Evolutionary conservation across 35 echinoderm and acorn worm genomes (phyloP), one percentile per base, ranked within the genome.

Genomic region (Patiria miniata): DNA sequence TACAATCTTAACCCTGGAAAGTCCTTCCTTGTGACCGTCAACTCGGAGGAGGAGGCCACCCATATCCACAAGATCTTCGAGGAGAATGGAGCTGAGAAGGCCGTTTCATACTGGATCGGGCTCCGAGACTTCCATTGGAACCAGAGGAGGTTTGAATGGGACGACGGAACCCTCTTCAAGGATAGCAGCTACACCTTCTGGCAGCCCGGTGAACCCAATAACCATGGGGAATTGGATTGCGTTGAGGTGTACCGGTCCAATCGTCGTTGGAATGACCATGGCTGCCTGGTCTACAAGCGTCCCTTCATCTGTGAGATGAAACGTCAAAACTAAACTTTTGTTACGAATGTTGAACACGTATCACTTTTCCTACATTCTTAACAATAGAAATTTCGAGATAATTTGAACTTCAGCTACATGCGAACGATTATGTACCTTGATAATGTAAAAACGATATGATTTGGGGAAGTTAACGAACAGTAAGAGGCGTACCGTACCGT

Each of bases 241-340:
- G 65, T 73, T 10, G 21, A 73, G 29, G 65, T 73, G 1, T 73
- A 73, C 15, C 22, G 26, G 18, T 14, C 26, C 6, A 73, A 73
- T 7, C 65, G 65, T 10, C 65, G 65, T 23, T 73, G 65, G 65
- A 28, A 73, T 30, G 65, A 73, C 8, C 26, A 73, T 30, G 0
- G 26, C 65, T 73, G 65, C 26, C 21, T 23, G 26, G 22, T 23
- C 65, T 10, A 26, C 2, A 73, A 9, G 34, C 65, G 65, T 30
- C 29, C 65, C 26, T 73, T 73, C 65, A 32, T 73, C 65, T 73
- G 65, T 23, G 65, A 73, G 65, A 73, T 73, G 65, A 47, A 12
- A 47, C 4, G 42, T n/a, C n/a, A n/a, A 12, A 12, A 47, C 42
- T 47, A 47, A 47, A 47, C n/a, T n/a, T n/a, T n/a, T n/a, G n/a